These are phyloP conservation scores for Galerucella nymphaeae DNA, from an alignment of 2,888 invertebrate species.

Conservation along the genomic window DNA sequence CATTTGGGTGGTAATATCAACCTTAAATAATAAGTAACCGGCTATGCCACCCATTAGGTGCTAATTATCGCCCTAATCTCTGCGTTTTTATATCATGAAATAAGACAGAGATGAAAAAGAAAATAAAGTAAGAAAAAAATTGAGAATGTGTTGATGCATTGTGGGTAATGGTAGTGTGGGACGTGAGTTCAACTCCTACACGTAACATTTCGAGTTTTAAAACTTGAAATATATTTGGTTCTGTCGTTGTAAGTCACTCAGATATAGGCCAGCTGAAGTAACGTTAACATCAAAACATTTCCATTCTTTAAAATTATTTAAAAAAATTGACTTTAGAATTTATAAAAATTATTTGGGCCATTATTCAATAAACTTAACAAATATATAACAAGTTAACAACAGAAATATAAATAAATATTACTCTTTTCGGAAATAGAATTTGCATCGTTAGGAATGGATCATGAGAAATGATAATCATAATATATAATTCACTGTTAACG, in stretches of 20 bases:
- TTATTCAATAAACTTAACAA: neutral
- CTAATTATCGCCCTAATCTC: slow-evolving; percentile 32
- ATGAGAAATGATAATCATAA: too few relatives aligned
- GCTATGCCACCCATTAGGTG: slow-evolving; percentile 28
- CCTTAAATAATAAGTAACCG: slow-evolving; percentile 13
- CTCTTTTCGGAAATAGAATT: too few relatives aligned
- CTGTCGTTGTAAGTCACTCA: slow-evolving; percentile 28
- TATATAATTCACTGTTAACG: too few relatives aligned
- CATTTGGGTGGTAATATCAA: slow-evolving; percentile 16
- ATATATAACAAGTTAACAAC: too few relatives aligned
- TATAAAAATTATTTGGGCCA: neutral
- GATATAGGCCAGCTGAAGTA: slow-evolving; percentile 18
- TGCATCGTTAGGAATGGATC: too few relatives aligned
- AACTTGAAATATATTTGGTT: slow-evolving; percentile 31
- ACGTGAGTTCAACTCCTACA: slow-evolving; percentile 32
- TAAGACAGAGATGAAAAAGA: slow-evolving; percentile 18
- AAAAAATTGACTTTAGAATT: neutral
- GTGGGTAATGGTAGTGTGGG: slow-evolving; percentile 33
- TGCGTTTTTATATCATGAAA: slow-evolving; percentile 26
- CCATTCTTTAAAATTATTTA: neutral
- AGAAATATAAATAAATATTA: neutral
- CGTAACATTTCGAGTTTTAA: slow-evolving; percentile 31
- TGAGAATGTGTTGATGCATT: slow-evolving; percentile 34
- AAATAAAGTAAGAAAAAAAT: slow-evolving; percentile 18
- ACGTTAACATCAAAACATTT: neutral